phyloP scores from a whole-genome alignment of 2,797 vertebrate species.

The Hydrolagus colliei region DNA sequence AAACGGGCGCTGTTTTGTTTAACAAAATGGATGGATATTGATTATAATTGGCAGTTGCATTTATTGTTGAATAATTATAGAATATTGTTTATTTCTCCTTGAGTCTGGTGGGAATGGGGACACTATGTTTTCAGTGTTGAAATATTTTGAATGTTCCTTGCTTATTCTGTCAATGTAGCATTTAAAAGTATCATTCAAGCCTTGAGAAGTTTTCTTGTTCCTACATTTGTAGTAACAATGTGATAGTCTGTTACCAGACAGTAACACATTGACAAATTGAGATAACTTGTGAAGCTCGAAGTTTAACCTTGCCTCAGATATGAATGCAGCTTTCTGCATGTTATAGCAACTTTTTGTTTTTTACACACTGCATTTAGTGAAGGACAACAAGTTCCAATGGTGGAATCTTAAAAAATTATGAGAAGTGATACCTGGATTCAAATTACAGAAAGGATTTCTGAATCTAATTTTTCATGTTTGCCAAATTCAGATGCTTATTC shows the following conservation, averaged over 20 bases:
- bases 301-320: neutral
- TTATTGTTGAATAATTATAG: neutral
- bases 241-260: neutral
- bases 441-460: neutral
- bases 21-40: constrained; percentile 4
- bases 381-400: neutral
- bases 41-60: neutral
- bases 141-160: neutral
- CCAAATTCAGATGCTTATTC: neutral
- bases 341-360: neutral
- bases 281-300: neutral
- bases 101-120: neutral
- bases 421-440: neutral
- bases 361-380: neutral
- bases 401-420: neutral
- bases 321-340: neutral
- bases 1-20: neutral
- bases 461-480: neutral
- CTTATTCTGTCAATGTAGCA: neutral
- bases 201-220: neutral
- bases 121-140: neutral
- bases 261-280: neutral
- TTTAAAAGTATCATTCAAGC: neutral
- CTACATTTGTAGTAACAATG: neutral
- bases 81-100: neutral